Conservation (phyloP, 2,888 invertebrate genomes). For the Hipparchia semele region DNA sequence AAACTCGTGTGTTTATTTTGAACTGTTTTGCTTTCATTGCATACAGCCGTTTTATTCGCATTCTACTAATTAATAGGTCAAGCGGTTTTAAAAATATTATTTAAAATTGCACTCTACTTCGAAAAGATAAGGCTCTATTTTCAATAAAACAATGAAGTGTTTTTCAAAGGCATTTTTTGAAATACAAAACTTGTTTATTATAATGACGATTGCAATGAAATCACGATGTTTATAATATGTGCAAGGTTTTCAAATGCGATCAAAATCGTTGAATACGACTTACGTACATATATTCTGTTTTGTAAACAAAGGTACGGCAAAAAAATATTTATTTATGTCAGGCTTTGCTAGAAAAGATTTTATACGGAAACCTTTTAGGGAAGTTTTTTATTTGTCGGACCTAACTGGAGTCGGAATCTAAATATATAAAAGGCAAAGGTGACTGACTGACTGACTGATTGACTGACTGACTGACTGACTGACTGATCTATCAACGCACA, state of each 20-base stretch:
- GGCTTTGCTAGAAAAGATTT: background rate
- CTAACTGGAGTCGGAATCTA: too few relatives aligned
- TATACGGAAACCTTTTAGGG: too few relatives aligned
- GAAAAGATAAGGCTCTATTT: conserved; percentile 22
- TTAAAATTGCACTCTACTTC: background rate
- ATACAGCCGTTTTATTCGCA: conserved; percentile 33
- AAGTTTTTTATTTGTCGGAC: too few relatives aligned
- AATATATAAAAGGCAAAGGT: too few relatives aligned
- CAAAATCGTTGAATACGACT: conserved; percentile 29
- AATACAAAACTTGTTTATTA: conserved; percentile 31
- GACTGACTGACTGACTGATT: too few relatives aligned
- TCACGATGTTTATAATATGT: conserved; percentile 29
- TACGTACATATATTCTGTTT: background rate
- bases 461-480: too few relatives aligned
- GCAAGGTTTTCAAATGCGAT: conserved; percentile 38
- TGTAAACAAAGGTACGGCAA: background rate
- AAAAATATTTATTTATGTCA: background rate
- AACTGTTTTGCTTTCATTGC: conserved; percentile 28
- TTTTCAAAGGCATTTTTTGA: conserved; percentile 22
- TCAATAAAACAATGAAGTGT: background rate
- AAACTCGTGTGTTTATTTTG: conserved; percentile 17
- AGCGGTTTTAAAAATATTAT: conserved; percentile 12
- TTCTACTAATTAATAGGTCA: conserved; percentile 37
- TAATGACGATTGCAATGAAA: conserved; percentile 24
- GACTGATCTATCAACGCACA: too few relatives aligned